Evolutionary conservation across 2,797 vertebrate genomes (phyloP).

Genomic region (Rhyacichthys aspro): DNA sequence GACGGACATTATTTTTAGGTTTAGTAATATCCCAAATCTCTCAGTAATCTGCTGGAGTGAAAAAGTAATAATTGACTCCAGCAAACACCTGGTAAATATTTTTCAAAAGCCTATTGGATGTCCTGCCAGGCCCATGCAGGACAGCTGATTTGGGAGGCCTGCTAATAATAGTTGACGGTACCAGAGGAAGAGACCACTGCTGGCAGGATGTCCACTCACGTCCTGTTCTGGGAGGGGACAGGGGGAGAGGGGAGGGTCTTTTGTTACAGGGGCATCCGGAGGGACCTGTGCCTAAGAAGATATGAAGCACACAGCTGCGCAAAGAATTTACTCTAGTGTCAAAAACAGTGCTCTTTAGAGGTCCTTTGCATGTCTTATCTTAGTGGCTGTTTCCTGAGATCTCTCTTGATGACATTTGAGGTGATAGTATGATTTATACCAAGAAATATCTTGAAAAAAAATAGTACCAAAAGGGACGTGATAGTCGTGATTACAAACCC

Average conservation of each 20-base stretch:
- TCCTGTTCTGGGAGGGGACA: slow-evolving; percentile 69
- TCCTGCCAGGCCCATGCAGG: slow-evolving; percentile 4
- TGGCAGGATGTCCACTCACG: slow-evolving; percentile 74
- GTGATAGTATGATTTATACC: background rate
- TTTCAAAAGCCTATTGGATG: slow-evolving; percentile 9
- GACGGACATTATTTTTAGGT: slow-evolving; percentile 17
- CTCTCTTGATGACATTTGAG: background rate
- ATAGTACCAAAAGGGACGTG: background rate
- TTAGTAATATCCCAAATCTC: background rate
- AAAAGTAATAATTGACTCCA: background rate
- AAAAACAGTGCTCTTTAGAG: slow-evolving; percentile 26
- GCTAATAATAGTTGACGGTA: slow-evolving; percentile 63
- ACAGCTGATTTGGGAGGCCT: slow-evolving; percentile 52
- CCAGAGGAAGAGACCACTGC: slow-evolving; percentile 70
- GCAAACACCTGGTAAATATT: slow-evolving; percentile 5
- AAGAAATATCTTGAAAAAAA: background rate
- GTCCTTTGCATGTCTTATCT: slow-evolving; percentile 18
- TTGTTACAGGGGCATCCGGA: slow-evolving; percentile 68
- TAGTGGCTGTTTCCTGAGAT: background rate
- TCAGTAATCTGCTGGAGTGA: too few species aligned
- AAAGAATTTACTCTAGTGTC: slow-evolving; percentile 39
- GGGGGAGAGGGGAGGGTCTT: slow-evolving; percentile 57
- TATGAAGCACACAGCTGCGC: slow-evolving; percentile 54
- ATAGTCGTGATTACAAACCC: background rate
- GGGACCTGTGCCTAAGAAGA: slow-evolving; percentile 39